Base-by-base conservation (phyloP, 1,140 invertebrate species). In the Stratiolaelaps scimitus region DNA sequence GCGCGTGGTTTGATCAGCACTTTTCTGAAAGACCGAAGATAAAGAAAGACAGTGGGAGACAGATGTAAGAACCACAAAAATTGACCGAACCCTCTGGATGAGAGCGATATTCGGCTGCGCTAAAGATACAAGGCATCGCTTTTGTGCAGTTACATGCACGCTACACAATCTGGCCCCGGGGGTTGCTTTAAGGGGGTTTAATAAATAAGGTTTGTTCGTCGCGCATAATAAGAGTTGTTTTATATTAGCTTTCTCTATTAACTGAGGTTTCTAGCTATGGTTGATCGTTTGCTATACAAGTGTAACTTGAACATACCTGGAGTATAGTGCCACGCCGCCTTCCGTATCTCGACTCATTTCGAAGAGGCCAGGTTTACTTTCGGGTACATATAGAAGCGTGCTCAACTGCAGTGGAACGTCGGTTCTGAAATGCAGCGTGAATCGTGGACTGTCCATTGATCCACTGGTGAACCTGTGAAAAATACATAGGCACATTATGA, bases 371-470 rank as follows among this genome's bases (percentile, higher is more conserved):
- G 80, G 80, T 71, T 80, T 93, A 40, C 85, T 84, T 74, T 94
- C 89, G 0, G 93, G 92, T 44, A 97, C 84, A 77, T 97, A 98
- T 1, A 97, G 79, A 1, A 98, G 77, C 13, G 91, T 87, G 69
- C 89, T 81, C 19, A 98, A 88, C 71, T 87, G 92, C 0, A 97
- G 71, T 0, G 94, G 93, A 7, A 85, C 91, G 75, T 98, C 94
- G 0, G 90, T 81, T 70, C 75, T 85, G 72, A 90, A 92, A 76
- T 92, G 89, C 7, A 92, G 75, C 1, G 81, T 83, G 71, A 87
- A 92, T 64, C 87, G 80, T 1, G 92, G 92, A 45, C 82, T 81
- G 73, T 94, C 91, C 72, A 85, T 90, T 65, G 84, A 80, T 71
- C 88, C 88, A 67, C 84, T 82, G 30, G 94, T 83, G 73, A 88